Base-by-base conservation (phyloP, 53 echinoderm and acorn worm species). In the Arbacia lixula region DNA sequence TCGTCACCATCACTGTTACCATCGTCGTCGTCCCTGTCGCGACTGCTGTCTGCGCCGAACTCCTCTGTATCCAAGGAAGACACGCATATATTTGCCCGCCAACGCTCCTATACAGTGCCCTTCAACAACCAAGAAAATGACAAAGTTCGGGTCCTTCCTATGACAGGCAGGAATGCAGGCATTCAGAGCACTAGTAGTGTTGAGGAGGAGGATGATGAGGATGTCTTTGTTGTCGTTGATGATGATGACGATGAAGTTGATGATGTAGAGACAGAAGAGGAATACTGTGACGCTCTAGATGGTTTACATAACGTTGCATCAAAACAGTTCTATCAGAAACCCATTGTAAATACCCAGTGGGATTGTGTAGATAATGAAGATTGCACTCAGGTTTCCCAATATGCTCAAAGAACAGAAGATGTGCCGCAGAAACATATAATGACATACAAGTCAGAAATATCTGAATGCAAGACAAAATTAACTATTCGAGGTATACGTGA, bases 371-470 rank as follows among this genome's bases (percentile, higher is more conserved):
- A 43, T 26, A 43, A 41, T 12, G 42, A 21, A 32, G 74, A 74
- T 16, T 53, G 17, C 16, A 6, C 1, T 0, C 19, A 31, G 26
- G 30, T 74, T 26, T 69, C 29, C 16, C 36, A 22, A 17, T 40
- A 43, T 1, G 29, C 28, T 12, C 29, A 30, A 32, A 50, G 10
- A 34, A 43, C 74, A 6, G 30, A 33, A 1, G 33, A 35, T 32
- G 51, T 53, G 16, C 50, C 53, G 17, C 77, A 81, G 20, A 81
- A 63, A 46, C 41, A 64, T 4, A 63, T 81, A 26, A 63, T 81
- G 82, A 81, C 89, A 5, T 95, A 95, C 69, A 85, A 95, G 53
- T 95, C 96, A 12, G 91, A 93, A 67, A 89, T 95, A 19, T 95
- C 96, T 17, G 91, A 89, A 37, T 95, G 96, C 46, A 88, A 89